Evolutionary conservation across 2,113 vertebrate genomes (phyloP), one percentile per base, ranked within the genome.

Genomic region (Cyprinus carpio): DNA sequence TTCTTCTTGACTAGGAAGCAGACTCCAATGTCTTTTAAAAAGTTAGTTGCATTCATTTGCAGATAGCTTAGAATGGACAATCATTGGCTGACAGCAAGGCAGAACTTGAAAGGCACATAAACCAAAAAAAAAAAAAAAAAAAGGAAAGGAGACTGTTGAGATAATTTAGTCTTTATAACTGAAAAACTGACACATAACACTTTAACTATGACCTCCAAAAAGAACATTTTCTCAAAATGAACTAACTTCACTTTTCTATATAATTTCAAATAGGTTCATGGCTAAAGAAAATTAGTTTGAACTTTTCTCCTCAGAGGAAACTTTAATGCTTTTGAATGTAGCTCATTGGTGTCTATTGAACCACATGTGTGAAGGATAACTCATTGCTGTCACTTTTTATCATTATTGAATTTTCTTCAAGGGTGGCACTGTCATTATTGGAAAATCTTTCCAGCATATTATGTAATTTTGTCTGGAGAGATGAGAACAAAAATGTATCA

Each of bases 361-460:
- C 40, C 13, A 31, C 64, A 7, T 56, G n/a, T 84, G 58, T 69
- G 60, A 64, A 78, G 29, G 23, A 67, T 78, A 65, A 5, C 40
- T 58, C 46, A 69, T 29, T 43, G 46, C 64, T 72, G 12, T 83
- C 37, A 62, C 10, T 29, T 85, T 67, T 49, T 12, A 71, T 31
- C 46, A 71, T 78, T 78, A 85, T 76, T 79, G 83, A 85, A 79
- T 58, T 65, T 77, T 85, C 65, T 27, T 25, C 64, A 67, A 56
- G 75, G 83, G 16, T n/a, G 25, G 3, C 16, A 12, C 13, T 58
- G 83, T 43, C 49, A 85, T 78, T 71, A 85, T 65, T 25, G 40
- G 29, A 78, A 84, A 84, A 77, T 11, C 2, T 69, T 51, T 25
- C 46, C 43, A 69, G 25, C n/a, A 75, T 62, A 74, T 83, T 71